Evolutionary conservation across 1,140 invertebrate genomes (phyloP), one percentile per base, ranked within the genome.

Genomic region (Antheraea pernyi): DNA sequence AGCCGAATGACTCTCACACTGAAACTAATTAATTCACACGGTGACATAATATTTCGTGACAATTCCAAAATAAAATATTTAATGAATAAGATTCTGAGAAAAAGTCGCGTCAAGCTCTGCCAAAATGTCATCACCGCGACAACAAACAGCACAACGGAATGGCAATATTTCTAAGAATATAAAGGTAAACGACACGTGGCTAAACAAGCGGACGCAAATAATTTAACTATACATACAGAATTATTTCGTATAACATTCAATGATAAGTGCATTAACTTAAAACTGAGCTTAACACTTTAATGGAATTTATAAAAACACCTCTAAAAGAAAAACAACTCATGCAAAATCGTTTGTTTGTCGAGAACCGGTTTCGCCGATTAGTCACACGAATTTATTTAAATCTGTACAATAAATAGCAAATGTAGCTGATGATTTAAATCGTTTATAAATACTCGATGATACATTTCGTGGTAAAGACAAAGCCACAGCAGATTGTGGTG

Each of bases 111-210:
- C 30, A 48, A 36, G 62, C 13, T n/a, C 19, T 77, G 72, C 75
- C 73, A 77, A 77, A 72, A 77, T 72, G 62, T 74, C 70, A 65
- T 19, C 67, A 22, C n/a, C 22, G 22, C 22, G 53, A 48, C 46
- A 65, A 59, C 53, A 37, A 59, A 71, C 60, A 67, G 68, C 68
- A 67, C 30, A 39, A 42, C 18, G 3, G 63, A 67, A 70, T 70
- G 48, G 63, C 65, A 61, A 68, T 64, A 69, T 68, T 68, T 77
- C 70, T 65, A 71, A 74, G 46, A 72, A 74, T 72, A 68, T 61
- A 72, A 73, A 72, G 75, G 75, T 72, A 72, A 74, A 70, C 61
- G 75, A 74, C 72, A 74, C 59, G 46, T 53, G 9, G 46, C 46
- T 53, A 53, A 53, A 53, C 46, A 53, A 53, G 46, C 46, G 46